A percentile compares a stretch with the other conserved stretches of the same genome.
These are phyloP conservation scores for Polydrusus pterygomalis DNA, from an alignment of 2,888 invertebrate species.

Conservation along the genomic window DNA sequence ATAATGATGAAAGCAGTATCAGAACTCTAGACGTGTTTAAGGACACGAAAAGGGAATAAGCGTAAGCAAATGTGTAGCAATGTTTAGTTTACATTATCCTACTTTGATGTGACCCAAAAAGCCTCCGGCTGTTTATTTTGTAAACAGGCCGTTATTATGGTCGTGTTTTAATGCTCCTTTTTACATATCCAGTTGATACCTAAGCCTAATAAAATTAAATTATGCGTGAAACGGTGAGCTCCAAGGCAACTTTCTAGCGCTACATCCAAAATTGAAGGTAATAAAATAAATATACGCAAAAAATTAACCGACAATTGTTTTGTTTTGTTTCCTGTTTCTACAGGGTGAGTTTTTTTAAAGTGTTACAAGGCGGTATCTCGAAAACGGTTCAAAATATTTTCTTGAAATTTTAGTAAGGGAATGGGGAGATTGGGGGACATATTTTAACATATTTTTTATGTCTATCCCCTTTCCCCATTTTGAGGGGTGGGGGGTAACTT, in stretches of 20 bases:
- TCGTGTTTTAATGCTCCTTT: slow-evolving; percentile 13
- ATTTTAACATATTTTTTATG: no score
- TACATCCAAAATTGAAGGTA: no score
- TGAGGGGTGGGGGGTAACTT: no score
- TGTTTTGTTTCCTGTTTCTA: no score
- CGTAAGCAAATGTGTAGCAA: slow-evolving; percentile 21
- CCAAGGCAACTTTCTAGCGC: background rate
- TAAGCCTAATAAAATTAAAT: slow-evolving; percentile 11
- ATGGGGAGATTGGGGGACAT: no score
- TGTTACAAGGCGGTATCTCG: no score
- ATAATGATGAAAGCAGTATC: slow-evolving; percentile 18
- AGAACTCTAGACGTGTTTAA: slow-evolving; percentile 24
- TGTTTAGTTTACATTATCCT: slow-evolving; percentile 25
- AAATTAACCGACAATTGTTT: no score
- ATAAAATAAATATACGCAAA: no score
- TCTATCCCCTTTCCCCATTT: no score
- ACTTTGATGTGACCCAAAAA: slow-evolving; percentile 19
- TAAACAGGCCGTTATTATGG: slow-evolving; percentile 4
- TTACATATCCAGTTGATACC: slow-evolving; percentile 7
- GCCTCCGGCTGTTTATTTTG: slow-evolving; percentile 14
- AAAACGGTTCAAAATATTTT: no score
- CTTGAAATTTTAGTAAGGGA: no score
- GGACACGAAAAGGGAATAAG: slow-evolving; percentile 11
- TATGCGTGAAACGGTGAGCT: background rate
- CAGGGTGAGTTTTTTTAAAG: no score